A percentile compares a stretch with the other conserved stretches of the same genome.
Conservation (phyloP, 2,113 vertebrate species). For the Erinaceus europaeus region DNA sequence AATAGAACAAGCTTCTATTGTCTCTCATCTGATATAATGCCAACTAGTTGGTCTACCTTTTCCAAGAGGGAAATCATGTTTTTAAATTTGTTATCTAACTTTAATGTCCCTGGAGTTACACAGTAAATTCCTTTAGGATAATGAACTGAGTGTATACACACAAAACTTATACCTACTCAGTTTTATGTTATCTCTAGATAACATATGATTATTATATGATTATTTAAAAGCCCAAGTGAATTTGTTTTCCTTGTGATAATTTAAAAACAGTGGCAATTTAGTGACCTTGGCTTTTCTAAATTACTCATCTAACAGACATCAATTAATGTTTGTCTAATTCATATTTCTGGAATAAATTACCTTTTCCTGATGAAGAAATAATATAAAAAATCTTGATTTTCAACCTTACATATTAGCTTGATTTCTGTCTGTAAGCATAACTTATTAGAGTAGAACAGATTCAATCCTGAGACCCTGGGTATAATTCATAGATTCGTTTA, state of each 20-base stretch:
- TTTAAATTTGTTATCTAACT: conserved; percentile 58
- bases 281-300: background rate
- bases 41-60: conserved; percentile 64
- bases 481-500: background rate
- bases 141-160: background rate
- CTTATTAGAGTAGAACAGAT: background rate
- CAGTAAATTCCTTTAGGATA: conserved; percentile 43
- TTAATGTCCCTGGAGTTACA: conserved; percentile 43
- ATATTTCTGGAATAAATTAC: conserved; percentile 14
- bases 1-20: conserved; percentile 76
- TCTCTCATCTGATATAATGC: conserved; percentile 63
- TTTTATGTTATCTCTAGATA: conserved; percentile 42
- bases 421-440: background rate
- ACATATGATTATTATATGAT: background rate
- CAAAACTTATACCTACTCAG: conserved; percentile 10
- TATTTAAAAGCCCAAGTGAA: background rate
- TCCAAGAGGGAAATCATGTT: conserved; percentile 56
- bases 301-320: conserved; percentile 10
- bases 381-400: background rate
- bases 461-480: background rate
- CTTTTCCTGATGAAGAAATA: background rate
- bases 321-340: conserved; percentile 38
- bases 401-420: conserved; percentile 11
- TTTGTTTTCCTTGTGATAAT: conserved; percentile 22
- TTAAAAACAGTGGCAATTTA: conserved; percentile 27